Evolutionary conservation across 2,888 invertebrate species (phyloP).

Genomic region (Xestia c-nigrum): DNA sequence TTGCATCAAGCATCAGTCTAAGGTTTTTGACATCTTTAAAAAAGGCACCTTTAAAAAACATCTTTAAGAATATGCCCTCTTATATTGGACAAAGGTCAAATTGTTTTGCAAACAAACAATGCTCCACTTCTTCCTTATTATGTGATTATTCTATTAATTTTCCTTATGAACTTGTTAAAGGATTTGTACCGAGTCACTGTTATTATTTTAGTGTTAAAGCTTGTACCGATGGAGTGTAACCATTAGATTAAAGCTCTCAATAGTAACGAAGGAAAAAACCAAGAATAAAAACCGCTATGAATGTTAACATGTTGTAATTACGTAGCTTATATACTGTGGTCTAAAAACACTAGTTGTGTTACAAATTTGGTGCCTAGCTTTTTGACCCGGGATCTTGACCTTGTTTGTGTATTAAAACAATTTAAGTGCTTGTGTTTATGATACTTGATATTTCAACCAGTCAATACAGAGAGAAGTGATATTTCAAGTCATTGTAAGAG

Average conservation of each 20-base stretch:
- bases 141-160: slow-evolving; percentile 53
- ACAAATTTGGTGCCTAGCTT: background rate
- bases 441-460: background rate
- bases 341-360: slow-evolving; percentile 14
- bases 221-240: background rate
- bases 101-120: slow-evolving; percentile 37
- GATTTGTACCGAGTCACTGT: slow-evolving; percentile 19
- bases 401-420: background rate
- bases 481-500: background rate
- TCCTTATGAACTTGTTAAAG: slow-evolving; percentile 54
- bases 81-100: slow-evolving; percentile 47
- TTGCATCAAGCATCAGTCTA: background rate
- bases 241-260: slow-evolving; percentile 4
- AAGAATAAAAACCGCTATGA: slow-evolving; percentile 20
- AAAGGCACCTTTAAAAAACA: background rate
- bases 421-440: background rate
- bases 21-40: background rate
- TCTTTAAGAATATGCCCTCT: slow-evolving; percentile 13
- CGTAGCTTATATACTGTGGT: slow-evolving; percentile 1
- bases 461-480: background rate
- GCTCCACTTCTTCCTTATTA: slow-evolving; percentile 56
- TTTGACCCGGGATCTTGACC: background rate
- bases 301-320: background rate
- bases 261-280: background rate
- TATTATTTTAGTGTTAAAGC: slow-evolving; percentile 42